Percentiles rank a stretch among this genome's conserved stretches.
phyloP scores from a whole-genome alignment of 2,113 vertebrate species.

The Paramisgurnus dabryanus region DNA sequence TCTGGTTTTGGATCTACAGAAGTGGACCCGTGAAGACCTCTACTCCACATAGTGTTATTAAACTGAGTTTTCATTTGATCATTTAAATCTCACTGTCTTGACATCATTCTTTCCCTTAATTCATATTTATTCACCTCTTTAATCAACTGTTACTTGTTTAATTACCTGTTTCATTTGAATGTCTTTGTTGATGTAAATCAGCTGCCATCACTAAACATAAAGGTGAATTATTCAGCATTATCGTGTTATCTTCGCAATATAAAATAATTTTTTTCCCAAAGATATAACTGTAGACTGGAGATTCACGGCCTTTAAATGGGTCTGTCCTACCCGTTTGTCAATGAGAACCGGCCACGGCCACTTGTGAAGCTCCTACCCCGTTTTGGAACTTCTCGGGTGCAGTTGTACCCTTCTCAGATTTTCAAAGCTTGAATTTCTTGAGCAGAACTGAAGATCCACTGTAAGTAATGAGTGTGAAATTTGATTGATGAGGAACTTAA shows the following conservation, averaged over 20 bases:
- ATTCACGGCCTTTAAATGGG: no score
- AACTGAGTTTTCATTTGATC: no score
- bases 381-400: no score
- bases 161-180: constrained; percentile 25
- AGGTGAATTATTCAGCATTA: not conserved
- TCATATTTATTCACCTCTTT: not conserved
- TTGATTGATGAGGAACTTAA: constrained; percentile 56
- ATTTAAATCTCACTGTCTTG: no score
- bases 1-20: no score
- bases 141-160: constrained; percentile 21
- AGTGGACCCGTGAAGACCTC: no score
- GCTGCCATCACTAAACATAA: constrained; percentile 36
- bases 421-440: constrained; percentile 34
- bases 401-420: not conserved
- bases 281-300: no score
- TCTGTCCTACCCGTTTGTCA: no score
- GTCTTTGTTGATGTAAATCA: constrained; percentile 44
- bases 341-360: no score
- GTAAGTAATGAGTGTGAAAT: constrained; percentile 48
- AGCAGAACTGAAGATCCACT: constrained; percentile 28
- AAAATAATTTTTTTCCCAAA: not conserved
- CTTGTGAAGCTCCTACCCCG: no score
- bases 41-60: no score
- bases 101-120: no score
- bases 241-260: constrained; percentile 22